Percentiles rank a stretch among this genome's conserved stretches.
These are phyloP conservation scores for Diaprepes abbreviatus DNA, from an alignment of 2,888 invertebrate species.

Conservation along the genomic window DNA sequence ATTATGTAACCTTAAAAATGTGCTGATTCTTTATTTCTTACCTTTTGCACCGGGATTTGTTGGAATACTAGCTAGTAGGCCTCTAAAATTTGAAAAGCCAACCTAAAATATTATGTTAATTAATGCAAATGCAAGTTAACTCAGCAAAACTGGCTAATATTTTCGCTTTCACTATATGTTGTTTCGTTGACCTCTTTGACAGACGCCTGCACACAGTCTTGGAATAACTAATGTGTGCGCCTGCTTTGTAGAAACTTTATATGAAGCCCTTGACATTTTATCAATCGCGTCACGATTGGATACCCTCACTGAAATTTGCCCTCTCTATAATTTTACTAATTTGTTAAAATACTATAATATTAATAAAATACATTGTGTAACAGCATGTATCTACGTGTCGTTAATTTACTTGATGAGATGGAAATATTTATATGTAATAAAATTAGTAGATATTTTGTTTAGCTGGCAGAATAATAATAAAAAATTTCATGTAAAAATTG, in stretches of 20 bases:
- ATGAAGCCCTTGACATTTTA: constrained; percentile 31
- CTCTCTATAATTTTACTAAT: neutral
- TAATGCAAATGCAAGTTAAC: neutral
- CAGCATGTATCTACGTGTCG: neutral
- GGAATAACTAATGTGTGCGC: constrained; percentile 7
- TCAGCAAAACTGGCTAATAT: neutral
- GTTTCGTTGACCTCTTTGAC: neutral
- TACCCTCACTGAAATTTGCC: constrained; percentile 8
- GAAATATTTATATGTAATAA: too few species aligned
- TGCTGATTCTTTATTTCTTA: neutral
- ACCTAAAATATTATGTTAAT: constrained; percentile 25
- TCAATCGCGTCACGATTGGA: constrained; percentile 9
- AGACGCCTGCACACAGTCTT: neutral
- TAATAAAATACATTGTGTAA: too few species aligned
- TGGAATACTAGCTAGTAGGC: constrained; percentile 24
- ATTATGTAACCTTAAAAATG: constrained; percentile 44
- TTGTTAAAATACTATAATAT: neutral
- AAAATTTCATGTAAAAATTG: too few species aligned
- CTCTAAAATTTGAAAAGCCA: constrained; percentile 9
- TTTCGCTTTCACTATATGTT: constrained; percentile 14
- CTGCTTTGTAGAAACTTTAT: constrained; percentile 19
- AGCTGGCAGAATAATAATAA: too few species aligned
- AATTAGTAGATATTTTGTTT: too few species aligned
- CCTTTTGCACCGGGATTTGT: constrained; percentile 22
- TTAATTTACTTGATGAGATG: too few species aligned